These are phyloP conservation scores for Drosophila infuscata DNA, from an alignment of 2,888 invertebrate genomes.

Conservation along the genomic window DNA sequence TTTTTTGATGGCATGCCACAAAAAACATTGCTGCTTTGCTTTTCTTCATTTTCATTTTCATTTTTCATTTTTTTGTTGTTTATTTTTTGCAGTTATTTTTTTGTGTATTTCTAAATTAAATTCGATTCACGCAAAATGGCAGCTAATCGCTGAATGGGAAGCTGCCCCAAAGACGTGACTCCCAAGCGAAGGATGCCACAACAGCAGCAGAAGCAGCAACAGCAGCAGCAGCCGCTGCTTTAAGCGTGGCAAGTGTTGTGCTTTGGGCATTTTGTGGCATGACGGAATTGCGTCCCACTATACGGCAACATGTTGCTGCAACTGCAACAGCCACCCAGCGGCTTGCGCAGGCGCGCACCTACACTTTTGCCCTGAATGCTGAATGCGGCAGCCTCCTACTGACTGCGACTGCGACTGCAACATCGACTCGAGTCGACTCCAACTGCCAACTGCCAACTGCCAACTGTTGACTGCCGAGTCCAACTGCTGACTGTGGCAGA, in stretches of 20 bases:
- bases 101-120: constrained; percentile 13
- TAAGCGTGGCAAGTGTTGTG: constrained; percentile 66
- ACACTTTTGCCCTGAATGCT: constrained; percentile 70
- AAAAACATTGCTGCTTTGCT: constrained; percentile 10
- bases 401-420: constrained; percentile 17
- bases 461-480: constrained; percentile 1
- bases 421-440: constrained; percentile 1
- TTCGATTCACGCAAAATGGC: constrained; percentile 36
- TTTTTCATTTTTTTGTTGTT: no score
- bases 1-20: neutral
- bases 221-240: constrained; percentile 5
- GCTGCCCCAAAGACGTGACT: constrained; percentile 34
- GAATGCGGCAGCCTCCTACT: constrained; percentile 61
- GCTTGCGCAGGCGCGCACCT: constrained; percentile 49
- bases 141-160: constrained; percentile 22
- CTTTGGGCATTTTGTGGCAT: constrained; percentile 68
- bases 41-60: neutral
- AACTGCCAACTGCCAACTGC: constrained; percentile 14
- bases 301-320: constrained; percentile 33
- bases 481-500: constrained; percentile 17
- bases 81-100: neutral
- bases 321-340: constrained; percentile 47
- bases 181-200: constrained; percentile 12
- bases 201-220: neutral
- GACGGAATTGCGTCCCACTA: constrained; percentile 60